These are phyloP conservation scores for Apteryx owenii DNA, from an alignment of 2,113 vertebrate species.

Conservation along the genomic window DNA sequence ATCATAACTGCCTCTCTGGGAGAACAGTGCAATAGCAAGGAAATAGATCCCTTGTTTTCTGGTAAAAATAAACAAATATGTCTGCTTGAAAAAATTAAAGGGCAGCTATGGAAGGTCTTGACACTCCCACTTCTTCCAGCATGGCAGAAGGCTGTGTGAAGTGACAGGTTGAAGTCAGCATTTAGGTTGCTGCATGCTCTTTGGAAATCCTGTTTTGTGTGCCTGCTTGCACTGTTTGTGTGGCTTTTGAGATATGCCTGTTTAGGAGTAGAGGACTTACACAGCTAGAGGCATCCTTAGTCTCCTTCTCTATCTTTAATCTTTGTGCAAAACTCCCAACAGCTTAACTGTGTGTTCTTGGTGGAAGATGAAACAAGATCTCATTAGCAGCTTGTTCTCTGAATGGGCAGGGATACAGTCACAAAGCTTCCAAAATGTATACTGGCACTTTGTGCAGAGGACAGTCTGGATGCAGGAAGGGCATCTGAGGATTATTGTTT, in stretches of 20 bases:
- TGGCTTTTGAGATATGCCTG: neutral
- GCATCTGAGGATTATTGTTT: neutral
- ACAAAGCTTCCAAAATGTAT: neutral
- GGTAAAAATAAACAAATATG: neutral
- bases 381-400: neutral
- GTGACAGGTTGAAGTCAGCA: neutral
- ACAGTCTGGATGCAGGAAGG: neutral
- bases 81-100: conserved; percentile 5
- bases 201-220: neutral
- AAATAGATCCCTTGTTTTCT: conserved; percentile 2
- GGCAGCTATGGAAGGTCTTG: neutral
- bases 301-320: neutral
- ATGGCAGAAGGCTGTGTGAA: neutral
- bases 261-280: neutral
- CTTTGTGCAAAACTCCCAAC: neutral
- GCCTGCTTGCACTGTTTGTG: neutral
- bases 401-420: neutral
- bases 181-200: neutral
- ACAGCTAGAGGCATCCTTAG: neutral
- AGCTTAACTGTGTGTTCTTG: neutral
- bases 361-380: neutral
- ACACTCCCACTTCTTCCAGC: neutral
- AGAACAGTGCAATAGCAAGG: neutral
- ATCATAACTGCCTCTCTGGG: neutral
- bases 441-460: neutral